Base-by-base conservation (phyloP, 2,888 invertebrate genomes). In the Andrena praecox region DNA sequence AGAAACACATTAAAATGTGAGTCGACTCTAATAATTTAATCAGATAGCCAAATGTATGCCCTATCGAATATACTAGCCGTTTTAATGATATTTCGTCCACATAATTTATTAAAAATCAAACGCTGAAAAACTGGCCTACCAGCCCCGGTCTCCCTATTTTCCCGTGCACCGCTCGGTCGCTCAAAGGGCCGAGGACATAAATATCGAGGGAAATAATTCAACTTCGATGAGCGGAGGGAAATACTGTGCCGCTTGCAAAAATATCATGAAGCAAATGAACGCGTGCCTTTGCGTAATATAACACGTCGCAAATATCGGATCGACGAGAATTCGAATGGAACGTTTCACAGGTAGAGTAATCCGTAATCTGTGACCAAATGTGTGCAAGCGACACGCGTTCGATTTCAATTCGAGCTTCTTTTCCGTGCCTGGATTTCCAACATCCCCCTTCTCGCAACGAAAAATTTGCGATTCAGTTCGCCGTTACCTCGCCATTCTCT, bases 191-290 rank as follows among this genome's bases (percentile, higher is more conserved):
- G 27, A 8, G 52, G 2, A 27, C 29, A 66, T 27, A 71, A 80
- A 60, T 56, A 80, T 71, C 33, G 69, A 35, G 52, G 33, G 27
- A 74, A 81, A 74, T 80, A 81, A 81, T 80, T 69, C 52, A 16
- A 7, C 27, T 1, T 27, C 52, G 52, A 27, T 10, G 35, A 10
- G 8, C 20, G 24, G 50, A 2, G 24, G 20, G 7, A 24, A 24
- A 42, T 42, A 16, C 42, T 16, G 24, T 8, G 27, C 5, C 27
- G n/a, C 29, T 10, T 35, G 48, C 35, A 42, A 66, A 66, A 48
- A 31, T 29, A 54, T 16, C 10, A 3, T 2, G 31, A 64, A n/a
- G 12, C 54, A 42, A 77, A 71, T 54, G 64, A 50, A n/a, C 31
- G 5, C 54, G n/a, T 48, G 1, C 7, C 35, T 59, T 71, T 24